Evolutionary conservation across 2,888 invertebrate species (phyloP), one percentile per base, ranked within the genome.

Genomic region (Phaedon cochleariae): DNA sequence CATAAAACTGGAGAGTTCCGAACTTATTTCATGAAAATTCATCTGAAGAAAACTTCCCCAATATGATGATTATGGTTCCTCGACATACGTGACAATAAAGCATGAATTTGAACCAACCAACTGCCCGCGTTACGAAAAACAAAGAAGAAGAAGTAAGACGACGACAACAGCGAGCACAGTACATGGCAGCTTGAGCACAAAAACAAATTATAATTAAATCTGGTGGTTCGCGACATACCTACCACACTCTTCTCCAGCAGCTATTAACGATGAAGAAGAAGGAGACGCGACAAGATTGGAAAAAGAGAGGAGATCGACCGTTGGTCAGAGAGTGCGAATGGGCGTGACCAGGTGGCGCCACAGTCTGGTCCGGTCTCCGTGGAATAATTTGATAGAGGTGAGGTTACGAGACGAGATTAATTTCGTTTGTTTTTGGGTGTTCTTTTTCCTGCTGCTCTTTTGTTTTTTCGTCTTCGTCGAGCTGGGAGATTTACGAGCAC

Each of bases 261-360:
- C 62, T 64, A 66, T 69, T 64, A 64, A 66, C 60, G 69, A 67
- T 52, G 48, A 53, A 58, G 29, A 57, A 57, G 62, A 49, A 64
- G 62, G 62, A 54, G 37, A 61, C 26, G 20, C 34, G 45, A 59
- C 12, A 55, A 49, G 58, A 63, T 62, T 59, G 63, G 61, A 63
- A 63, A 62, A 64, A 65, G 60, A 62, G 54, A 67, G 52, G 52
- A 64, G 62, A 69, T 64, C 59, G 59, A 64, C 62, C 60, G 59
- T 51, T 60, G 64, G 61, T 59, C 62, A 55, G 68, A 63, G 68
- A 69, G 71, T 65, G 67, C 67, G 66, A 74, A 74, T 76, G 75
- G 80, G 78, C 80, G 80, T 77, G 77, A 74, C 69, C 52, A 79
- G 73, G 68, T 79, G 80, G 80, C 80, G 80, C 80, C 80, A 79